phyloP scores from a whole-genome alignment of 2,888 invertebrate species.

The Hydraecia micacea region DNA sequence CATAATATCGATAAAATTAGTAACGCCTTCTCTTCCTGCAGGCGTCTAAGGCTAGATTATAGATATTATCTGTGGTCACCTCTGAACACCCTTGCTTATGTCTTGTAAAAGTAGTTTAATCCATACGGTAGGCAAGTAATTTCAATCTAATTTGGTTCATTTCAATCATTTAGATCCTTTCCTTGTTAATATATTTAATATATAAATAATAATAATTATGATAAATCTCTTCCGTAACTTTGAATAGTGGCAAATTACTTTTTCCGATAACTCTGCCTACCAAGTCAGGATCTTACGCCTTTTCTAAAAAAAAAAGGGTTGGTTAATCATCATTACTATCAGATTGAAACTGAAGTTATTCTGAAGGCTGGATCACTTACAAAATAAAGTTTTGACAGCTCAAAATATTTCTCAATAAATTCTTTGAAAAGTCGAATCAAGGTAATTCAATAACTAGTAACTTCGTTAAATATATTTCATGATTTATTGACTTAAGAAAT shows the following conservation, averaged over 20 bases:
- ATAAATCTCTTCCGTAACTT: background rate
- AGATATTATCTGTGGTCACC: background rate
- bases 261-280: background rate
- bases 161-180: background rate
- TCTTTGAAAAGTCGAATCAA: slow-evolving; percentile 46
- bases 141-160: too few species aligned
- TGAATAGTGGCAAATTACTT: background rate
- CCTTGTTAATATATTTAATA: background rate
- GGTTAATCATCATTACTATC: slow-evolving; percentile 2
- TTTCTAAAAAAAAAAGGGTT: background rate
- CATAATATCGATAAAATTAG: slow-evolving; percentile 3
- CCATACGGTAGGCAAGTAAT: too few species aligned
- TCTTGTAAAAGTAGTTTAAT: background rate
- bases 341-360: slow-evolving; percentile 10
- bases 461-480: slow-evolving; percentile 36
- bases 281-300: background rate
- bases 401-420: slow-evolving; percentile 39
- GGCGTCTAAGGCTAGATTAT: background rate
- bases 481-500: slow-evolving; percentile 58
- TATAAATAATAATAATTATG: background rate
- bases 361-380: slow-evolving; percentile 6
- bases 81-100: background rate
- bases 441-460: slow-evolving; percentile 26
- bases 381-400: slow-evolving; percentile 37
- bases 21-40: slow-evolving; percentile 18